Base-by-base conservation (phyloP, 2,888 invertebrate species). In the Norana najaformis region DNA sequence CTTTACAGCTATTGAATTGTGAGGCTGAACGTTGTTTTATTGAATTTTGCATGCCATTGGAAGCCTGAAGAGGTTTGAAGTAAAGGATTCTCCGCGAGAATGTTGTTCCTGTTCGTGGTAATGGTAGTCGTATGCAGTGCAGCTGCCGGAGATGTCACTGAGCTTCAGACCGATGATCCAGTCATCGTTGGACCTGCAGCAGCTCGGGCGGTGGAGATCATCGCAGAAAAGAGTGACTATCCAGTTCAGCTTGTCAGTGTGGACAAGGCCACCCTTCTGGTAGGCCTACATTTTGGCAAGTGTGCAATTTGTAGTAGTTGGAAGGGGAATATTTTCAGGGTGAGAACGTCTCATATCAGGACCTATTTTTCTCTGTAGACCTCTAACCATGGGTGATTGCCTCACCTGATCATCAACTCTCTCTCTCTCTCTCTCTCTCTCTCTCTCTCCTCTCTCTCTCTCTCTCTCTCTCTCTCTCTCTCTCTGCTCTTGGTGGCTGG, bases 151-250 rank as follows among this genome's bases (percentile, higher is more conserved):
- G 30, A 69, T 8, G 69, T 13, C 30, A 13, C 3, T 1, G 0
- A 30, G 69, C 30, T 69, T n/a, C 30, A 30, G 8, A n/a, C 0
- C 4, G 69, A 69, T n/a, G 69, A 69, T 11, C 0, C 30, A 0
- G 30, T n/a, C 69, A 13, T 69, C n/a, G 69, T 53, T 30, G 3
- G 11, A 8, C 69, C 69, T 69, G 69, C n/a, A 69, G 8, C 4
- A 8, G 8, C 3, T 5, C 0, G n/a, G 6, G 8, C n/a, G 30
- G n/a, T 8, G 11, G n/a, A 2, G n/a, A 8, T n/a, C 11, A 69
- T 69, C 30, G n/a, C 30, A 0, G 69, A 69, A 69, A 30, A 30
- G 3, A 16, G 30, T 1, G 23, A 23, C 20, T 23, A 47, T n/a
- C 6, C 5, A 6, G 69, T 13, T 1, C 8, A 8, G 69, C 8